phyloP scores from a whole-genome alignment of 2,888 invertebrate species.

The Apodemia duryi region DNA sequence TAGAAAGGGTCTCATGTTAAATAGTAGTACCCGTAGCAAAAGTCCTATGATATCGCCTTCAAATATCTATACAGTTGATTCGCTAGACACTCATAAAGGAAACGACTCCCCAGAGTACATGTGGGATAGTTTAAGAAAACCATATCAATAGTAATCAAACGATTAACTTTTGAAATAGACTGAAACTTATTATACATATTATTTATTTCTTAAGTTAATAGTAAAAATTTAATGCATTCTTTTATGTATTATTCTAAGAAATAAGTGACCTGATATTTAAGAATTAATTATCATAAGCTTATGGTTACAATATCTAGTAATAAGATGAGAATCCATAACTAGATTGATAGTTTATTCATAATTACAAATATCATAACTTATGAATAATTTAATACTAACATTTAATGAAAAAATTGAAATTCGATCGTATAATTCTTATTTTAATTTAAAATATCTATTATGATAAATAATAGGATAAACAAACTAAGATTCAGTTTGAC shows the following conservation, averaged over 20 bases:
- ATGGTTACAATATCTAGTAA: neutral
- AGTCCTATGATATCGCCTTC: constrained; percentile 74
- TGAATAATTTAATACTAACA: too few species aligned
- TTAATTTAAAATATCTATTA: too few species aligned
- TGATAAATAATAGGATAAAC: too few species aligned
- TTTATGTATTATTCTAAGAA: constrained; percentile 32
- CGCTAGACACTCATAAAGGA: constrained; percentile 79
- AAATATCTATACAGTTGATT: constrained; percentile 75
- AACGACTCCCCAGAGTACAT: constrained; percentile 84
- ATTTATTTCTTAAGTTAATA: constrained; percentile 27
- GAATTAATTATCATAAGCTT: constrained; percentile 15
- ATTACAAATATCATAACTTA: too few species aligned
- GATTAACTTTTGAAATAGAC: constrained; percentile 30
- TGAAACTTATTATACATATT: constrained; percentile 30
- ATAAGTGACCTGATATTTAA: constrained; percentile 56
- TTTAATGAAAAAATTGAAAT: too few species aligned
- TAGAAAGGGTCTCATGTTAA: constrained; percentile 62
- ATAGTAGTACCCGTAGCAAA: constrained; percentile 68
- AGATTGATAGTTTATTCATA: too few species aligned
- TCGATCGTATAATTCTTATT: too few species aligned
- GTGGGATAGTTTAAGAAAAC: constrained; percentile 85
- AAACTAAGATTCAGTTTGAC: too few species aligned
- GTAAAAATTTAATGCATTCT: constrained; percentile 31
- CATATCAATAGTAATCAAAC: constrained; percentile 74
- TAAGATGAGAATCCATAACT: neutral